Conservation (phyloP, 2,797 vertebrate genomes). For the Halcyon smyrnensis region DNA sequence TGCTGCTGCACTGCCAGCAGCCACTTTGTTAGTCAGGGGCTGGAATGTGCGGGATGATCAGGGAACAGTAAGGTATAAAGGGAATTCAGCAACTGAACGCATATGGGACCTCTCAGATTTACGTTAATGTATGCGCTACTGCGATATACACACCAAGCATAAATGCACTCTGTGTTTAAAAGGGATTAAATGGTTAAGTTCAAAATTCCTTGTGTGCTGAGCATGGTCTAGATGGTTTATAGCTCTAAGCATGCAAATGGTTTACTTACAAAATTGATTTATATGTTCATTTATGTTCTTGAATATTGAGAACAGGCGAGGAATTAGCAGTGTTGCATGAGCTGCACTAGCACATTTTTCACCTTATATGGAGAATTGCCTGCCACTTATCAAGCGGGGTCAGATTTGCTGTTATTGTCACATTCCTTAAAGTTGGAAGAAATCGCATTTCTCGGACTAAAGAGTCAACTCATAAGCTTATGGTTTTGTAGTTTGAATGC, state of each 20-base stretch:
- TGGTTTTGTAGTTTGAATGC: neutral
- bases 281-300: slow-evolving; percentile 63
- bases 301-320: slow-evolving; percentile 69
- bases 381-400: slow-evolving; percentile 77
- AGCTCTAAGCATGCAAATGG: neutral
- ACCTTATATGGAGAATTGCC: slow-evolving; percentile 84
- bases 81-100: neutral
- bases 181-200: slow-evolving; percentile 40
- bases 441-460: slow-evolving; percentile 37
- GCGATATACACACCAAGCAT: neutral
- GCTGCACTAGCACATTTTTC: slow-evolving; percentile 79
- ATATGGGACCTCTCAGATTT: neutral
- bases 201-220: neutral
- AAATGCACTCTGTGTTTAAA: neutral
- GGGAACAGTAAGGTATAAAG: neutral
- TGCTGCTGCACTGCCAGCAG: neutral
- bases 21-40: neutral
- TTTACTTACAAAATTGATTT: slow-evolving; percentile 38
- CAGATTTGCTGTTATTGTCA: slow-evolving; percentile 83
- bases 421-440: slow-evolving; percentile 77
- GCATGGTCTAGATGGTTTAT: neutral
- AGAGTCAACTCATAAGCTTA: neutral
- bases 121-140: neutral
- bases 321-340: slow-evolving; percentile 79
- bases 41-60: neutral